Evolutionary conservation across 64 coral and sea anemone genomes (phyloP).

Genomic region (Actinia tenebrosa): DNA sequence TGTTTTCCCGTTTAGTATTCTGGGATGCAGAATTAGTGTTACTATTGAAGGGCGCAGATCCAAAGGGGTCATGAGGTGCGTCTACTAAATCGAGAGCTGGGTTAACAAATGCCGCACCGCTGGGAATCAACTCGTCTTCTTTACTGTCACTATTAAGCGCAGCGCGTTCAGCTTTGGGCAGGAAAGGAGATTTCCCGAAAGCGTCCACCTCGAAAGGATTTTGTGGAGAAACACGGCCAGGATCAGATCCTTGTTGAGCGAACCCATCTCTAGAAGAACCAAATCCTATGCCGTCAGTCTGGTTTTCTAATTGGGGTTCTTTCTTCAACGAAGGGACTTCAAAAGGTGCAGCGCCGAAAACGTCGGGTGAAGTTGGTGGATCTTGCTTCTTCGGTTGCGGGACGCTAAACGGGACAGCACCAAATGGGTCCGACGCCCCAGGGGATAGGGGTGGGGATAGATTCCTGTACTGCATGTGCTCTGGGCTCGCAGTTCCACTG

Average conservation of each 20-base stretch:
- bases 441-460: conserved; percentile 37
- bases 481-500: conserved; percentile 10
- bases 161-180: conserved; percentile 26
- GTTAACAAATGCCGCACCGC: conserved; percentile 17
- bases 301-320: conserved; percentile 8
- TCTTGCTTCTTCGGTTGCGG: conserved; percentile 12
- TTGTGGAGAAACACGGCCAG: background rate
- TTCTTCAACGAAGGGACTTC: background rate
- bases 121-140: background rate
- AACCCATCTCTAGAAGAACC: background rate
- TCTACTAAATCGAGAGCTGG: conserved; percentile 44
- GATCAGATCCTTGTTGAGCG: background rate
- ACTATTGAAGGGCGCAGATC: conserved; percentile 41
- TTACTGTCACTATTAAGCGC: background rate
- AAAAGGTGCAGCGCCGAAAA: conserved; percentile 41
- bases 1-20: conserved; percentile 7
- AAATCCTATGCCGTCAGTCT: background rate
- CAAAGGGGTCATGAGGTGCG: conserved; percentile 39
- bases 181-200: background rate
- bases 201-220: conserved; percentile 26
- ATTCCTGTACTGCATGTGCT: background rate
- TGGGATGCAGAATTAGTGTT: conserved; percentile 12
- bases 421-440: conserved; percentile 42
- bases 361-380: conserved; percentile 25
- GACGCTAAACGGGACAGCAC: conserved; percentile 36